These are phyloP conservation scores for Numida meleagris DNA, from an alignment of 2,113 vertebrate genomes.

Conservation along the genomic window DNA sequence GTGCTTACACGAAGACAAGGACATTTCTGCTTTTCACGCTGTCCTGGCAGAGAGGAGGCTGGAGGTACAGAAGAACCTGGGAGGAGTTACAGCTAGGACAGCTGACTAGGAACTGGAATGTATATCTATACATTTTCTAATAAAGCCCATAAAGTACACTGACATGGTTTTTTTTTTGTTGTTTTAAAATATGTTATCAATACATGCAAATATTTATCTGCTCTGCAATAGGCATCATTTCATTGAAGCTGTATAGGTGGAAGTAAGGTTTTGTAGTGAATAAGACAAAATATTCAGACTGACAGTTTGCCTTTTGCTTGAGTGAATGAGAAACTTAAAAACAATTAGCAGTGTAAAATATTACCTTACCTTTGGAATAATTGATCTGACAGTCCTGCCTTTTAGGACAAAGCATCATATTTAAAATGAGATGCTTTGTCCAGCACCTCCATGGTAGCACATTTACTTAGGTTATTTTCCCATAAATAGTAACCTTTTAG, in stretches of 20 bases:
- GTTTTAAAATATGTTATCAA: background rate
- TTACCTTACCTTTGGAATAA: constrained; percentile 48
- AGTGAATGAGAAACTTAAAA: constrained; percentile 25
- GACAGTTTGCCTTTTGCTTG: constrained; percentile 4
- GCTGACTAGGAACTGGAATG: background rate
- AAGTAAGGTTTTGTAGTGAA: background rate
- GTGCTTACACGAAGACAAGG: background rate
- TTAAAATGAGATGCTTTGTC: constrained; percentile 47
- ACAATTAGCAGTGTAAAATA: constrained; percentile 56
- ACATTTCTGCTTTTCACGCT: background rate
- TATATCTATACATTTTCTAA: background rate
- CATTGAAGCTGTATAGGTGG: background rate
- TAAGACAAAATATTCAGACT: background rate
- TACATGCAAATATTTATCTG: background rate
- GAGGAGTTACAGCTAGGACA: background rate
- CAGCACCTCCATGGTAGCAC: background rate
- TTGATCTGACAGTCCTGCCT: constrained; percentile 50
- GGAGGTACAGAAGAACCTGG: background rate
- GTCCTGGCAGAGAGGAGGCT: background rate
- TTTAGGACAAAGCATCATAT: constrained; percentile 29
- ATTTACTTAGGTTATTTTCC: background rate
- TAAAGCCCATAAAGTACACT: background rate
- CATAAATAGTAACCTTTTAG: background rate
- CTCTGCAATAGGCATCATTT: background rate
- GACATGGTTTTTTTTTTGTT: background rate